phyloP scores from a whole-genome alignment of 2,797 vertebrate species.

The Pipistrellus kuhlii region DNA sequence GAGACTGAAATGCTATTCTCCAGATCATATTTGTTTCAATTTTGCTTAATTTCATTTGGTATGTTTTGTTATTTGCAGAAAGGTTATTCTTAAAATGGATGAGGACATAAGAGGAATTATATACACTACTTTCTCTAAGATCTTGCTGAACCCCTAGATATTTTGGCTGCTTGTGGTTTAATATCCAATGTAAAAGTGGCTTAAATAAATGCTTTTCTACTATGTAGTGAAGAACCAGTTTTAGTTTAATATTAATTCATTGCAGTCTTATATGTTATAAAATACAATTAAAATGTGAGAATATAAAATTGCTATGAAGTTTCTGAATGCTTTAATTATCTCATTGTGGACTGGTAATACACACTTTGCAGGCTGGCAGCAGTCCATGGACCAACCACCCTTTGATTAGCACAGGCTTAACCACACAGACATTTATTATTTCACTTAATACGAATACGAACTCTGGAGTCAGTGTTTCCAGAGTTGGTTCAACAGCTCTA shows the following conservation, averaged over 20 bases:
- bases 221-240: neutral
- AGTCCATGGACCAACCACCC: neutral
- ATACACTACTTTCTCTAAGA: neutral
- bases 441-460: neutral
- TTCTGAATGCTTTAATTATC: neutral
- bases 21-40: neutral
- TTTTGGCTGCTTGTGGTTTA: constrained; percentile 37
- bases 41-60: constrained; percentile 37
- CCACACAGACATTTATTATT: neutral
- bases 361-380: neutral
- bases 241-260: neutral
- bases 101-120: neutral
- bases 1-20: constrained; percentile 8
- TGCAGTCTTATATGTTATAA: constrained; percentile 29
- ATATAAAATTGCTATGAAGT: constrained; percentile 24
- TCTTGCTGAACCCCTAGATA: constrained; percentile 4
- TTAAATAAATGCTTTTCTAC: constrained; percentile 41
- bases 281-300: neutral
- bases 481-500: neutral
- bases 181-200: neutral
- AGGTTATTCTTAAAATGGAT: neutral
- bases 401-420: constrained; percentile 17
- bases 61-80: constrained; percentile 51
- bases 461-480: neutral
- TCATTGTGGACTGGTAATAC: neutral